A percentile compares a stretch with the other conserved stretches of the same genome.
phyloP scores from a whole-genome alignment of 2,113 vertebrate species.

The Alectura lathami region DNA sequence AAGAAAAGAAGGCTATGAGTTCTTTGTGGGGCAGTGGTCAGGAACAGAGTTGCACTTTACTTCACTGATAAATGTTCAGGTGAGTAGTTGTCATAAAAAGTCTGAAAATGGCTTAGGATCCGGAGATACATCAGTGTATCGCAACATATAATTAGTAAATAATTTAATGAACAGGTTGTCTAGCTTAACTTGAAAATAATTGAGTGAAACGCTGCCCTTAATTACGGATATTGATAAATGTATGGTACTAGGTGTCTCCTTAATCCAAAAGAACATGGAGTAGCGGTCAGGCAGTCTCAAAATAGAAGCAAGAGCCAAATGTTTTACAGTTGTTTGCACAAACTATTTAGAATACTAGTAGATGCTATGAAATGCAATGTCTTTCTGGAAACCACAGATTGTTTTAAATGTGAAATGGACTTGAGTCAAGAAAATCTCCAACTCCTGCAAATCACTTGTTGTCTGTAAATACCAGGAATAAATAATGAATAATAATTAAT shows the following conservation, averaged over 20 bases:
- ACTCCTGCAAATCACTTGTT: not conserved
- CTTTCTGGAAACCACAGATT: not conserved
- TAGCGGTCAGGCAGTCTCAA: not conserved
- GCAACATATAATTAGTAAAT: not conserved
- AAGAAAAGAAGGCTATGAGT: constrained; percentile 93
- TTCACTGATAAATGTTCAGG: constrained; percentile 95
- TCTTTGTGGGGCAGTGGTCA: constrained; percentile 94
- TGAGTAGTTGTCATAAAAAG: constrained; percentile 55
- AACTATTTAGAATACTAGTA: not conserved
- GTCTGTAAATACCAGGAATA: not conserved
- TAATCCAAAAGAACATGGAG: not conserved
- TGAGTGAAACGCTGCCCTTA: not conserved
- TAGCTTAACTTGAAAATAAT: not conserved
- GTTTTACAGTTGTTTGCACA: not conserved
- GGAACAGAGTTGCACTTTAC: constrained; percentile 91
- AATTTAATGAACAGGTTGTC: not conserved
- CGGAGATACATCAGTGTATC: not conserved
- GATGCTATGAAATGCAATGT: not conserved
- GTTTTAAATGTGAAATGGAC: not conserved
- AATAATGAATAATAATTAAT: not conserved
- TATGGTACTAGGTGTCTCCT: not conserved
- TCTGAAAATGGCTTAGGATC: not conserved
- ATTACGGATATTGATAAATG: not conserved
- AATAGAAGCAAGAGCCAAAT: not conserved
- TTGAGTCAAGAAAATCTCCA: not conserved